Evolutionary conservation across 2,888 invertebrate species (phyloP).

Genomic region (Metacarcinus magister): DNA sequence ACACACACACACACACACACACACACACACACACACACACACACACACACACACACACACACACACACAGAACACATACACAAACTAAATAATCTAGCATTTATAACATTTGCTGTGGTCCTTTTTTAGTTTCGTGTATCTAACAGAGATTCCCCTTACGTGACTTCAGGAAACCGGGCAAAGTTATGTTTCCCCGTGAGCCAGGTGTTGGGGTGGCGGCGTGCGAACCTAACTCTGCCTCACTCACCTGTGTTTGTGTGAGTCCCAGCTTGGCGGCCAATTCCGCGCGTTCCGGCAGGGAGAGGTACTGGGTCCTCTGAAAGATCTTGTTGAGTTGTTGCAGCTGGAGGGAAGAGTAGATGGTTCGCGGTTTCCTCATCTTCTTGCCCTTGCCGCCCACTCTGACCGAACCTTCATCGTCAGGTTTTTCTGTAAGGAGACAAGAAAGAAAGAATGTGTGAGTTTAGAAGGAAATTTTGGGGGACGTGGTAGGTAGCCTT

Average conservation of each 20-base stretch:
- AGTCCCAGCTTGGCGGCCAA: slow-evolving; percentile 98
- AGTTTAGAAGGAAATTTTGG: not conserved
- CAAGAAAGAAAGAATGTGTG: not conserved
- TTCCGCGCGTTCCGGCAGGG: slow-evolving; percentile 98
- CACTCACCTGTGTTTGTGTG: slow-evolving; percentile 98
- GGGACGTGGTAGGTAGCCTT: not conserved
- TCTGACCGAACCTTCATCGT: slow-evolving; percentile 86
- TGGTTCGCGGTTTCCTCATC: slow-evolving; percentile 99
- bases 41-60: slow-evolving; percentile 53
- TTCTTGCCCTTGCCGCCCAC: slow-evolving; percentile 98
- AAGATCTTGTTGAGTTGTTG: slow-evolving; percentile 99
- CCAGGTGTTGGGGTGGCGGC: slow-evolving; percentile 31
- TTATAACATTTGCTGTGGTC: not conserved
- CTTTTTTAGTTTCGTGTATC: not conserved
- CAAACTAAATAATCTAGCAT: not conserved
- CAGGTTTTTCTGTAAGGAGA: slow-evolving; percentile 76
- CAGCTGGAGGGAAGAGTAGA: slow-evolving; percentile 99
- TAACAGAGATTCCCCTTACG: not conserved
- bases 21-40: slow-evolving; percentile 56
- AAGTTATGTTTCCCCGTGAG: slow-evolving; percentile 1
- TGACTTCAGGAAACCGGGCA: not conserved
- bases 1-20: slow-evolving; percentile 50
- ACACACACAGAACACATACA: slow-evolving; percentile 15
- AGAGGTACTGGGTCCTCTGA: slow-evolving; percentile 99
- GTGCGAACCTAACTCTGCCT: not conserved